These are phyloP conservation scores for Eueremaeus valkanovi DNA, from an alignment of 2,888 invertebrate genomes.

Conservation along the genomic window DNA sequence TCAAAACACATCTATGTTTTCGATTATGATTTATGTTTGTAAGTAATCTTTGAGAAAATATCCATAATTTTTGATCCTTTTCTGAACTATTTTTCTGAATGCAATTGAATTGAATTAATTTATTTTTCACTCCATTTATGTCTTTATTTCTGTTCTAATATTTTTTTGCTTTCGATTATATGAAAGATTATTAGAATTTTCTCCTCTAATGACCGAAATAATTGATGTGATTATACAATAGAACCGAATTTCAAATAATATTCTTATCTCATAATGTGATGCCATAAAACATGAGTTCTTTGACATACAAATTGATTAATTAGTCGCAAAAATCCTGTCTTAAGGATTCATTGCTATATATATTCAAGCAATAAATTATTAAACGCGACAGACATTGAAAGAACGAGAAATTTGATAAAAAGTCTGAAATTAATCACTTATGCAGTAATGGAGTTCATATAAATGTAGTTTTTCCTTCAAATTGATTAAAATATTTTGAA, in stretches of 20 bases:
- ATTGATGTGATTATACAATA: not conserved
- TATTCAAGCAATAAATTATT: not conserved
- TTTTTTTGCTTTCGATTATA: not conserved
- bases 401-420: not conserved
- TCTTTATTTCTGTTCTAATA: not conserved
- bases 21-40: too few species aligned
- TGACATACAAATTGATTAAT: not conserved
- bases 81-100: too few species aligned
- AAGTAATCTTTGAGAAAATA: too few species aligned
- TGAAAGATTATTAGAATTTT: not conserved
- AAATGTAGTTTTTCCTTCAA: not conserved
- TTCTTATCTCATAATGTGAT: conserved; percentile 6
- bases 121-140: not conserved
- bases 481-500: not conserved
- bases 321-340: not conserved
- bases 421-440: not conserved
- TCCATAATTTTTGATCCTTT: too few species aligned
- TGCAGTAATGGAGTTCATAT: conserved; percentile 4
- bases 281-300: conserved; percentile 9
- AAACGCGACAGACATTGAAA: not conserved
- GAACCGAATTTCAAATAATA: not conserved
- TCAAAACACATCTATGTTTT: too few species aligned
- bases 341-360: not conserved
- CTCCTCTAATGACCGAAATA: not conserved
- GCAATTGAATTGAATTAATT: too few species aligned